phyloP scores from a whole-genome alignment of 92 coral and sea anemone genomes.

The Metridium senile region DNA sequence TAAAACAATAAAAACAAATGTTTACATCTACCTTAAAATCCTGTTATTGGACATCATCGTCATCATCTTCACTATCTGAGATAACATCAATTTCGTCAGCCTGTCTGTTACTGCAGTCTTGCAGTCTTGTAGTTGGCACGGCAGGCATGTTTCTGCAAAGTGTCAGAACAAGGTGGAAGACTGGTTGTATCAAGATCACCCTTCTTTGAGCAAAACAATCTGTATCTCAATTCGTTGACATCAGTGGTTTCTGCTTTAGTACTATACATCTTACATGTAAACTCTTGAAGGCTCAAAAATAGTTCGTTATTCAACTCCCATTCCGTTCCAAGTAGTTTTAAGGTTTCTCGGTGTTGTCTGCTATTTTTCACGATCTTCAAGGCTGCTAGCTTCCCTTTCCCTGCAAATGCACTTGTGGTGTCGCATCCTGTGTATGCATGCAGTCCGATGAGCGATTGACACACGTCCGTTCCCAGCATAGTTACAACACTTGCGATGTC shows the following conservation, averaged over 20 bases:
- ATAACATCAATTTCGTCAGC: slow-evolving; percentile 34
- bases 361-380: slow-evolving; percentile 26
- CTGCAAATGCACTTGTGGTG: slow-evolving; percentile 68
- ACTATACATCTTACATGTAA: slow-evolving; percentile 35
- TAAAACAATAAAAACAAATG: slow-evolving; percentile 52
- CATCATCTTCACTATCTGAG: slow-evolving; percentile 33
- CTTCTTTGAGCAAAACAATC: slow-evolving; percentile 28
- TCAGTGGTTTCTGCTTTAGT: slow-evolving; percentile 37
- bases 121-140: slow-evolving; percentile 57
- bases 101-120: slow-evolving; percentile 42
- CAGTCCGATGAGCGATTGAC: slow-evolving; percentile 59
- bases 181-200: slow-evolving; percentile 12
- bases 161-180: slow-evolving; percentile 51
- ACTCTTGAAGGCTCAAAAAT: slow-evolving; percentile 29
- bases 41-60: slow-evolving; percentile 28
- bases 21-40: slow-evolving; percentile 36
- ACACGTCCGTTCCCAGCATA: slow-evolving; percentile 43
- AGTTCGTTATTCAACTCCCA: slow-evolving; percentile 45
- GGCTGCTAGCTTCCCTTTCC: slow-evolving; percentile 42
- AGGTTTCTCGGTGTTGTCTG: slow-evolving; percentile 27
- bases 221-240: slow-evolving; percentile 42
- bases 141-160: slow-evolving; percentile 32
- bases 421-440: slow-evolving; percentile 70
- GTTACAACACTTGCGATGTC: slow-evolving; percentile 44
- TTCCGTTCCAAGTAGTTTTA: slow-evolving; percentile 28